Conservation (phyloP, 2,888 invertebrate species). For the Apotomis capreana region DNA sequence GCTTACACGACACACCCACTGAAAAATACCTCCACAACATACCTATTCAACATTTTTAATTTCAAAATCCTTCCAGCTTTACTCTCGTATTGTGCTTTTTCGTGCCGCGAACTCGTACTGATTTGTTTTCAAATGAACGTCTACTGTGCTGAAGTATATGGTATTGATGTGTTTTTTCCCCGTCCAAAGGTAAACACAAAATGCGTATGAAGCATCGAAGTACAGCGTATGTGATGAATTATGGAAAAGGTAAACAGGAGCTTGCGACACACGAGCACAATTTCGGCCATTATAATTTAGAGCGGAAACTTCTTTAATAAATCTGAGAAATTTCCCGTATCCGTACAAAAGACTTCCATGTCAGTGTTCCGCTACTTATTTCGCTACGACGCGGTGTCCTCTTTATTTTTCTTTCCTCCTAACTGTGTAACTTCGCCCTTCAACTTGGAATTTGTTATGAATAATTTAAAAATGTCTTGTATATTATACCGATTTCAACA, state of each 20-base stretch:
- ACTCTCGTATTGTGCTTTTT: slow-evolving; percentile 22
- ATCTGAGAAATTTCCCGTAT: slow-evolving; percentile 58
- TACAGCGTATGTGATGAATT: slow-evolving; percentile 6
- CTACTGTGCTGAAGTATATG: not conserved
- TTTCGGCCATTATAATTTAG: slow-evolving; percentile 55
- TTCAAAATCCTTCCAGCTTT: slow-evolving; percentile 53
- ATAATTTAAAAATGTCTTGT: slow-evolving; percentile 71
- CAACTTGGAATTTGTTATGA: slow-evolving; percentile 76
- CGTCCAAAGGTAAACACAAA: slow-evolving; percentile 6
- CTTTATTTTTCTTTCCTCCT: slow-evolving; percentile 65
- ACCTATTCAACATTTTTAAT: slow-evolving; percentile 63
- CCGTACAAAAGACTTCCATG: slow-evolving; percentile 58
- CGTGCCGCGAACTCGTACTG: slow-evolving; percentile 8
- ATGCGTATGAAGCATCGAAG: slow-evolving; percentile 12
- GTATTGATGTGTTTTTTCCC: slow-evolving; percentile 10
- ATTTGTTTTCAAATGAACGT: slow-evolving; percentile 27
- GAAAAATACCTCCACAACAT: slow-evolving; percentile 52
- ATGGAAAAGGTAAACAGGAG: slow-evolving; percentile 30
- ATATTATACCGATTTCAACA: slow-evolving; percentile 62
- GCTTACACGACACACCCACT: slow-evolving; percentile 61
- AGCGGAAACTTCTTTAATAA: slow-evolving; percentile 59
- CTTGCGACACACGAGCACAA: slow-evolving; percentile 27
- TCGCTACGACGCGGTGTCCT: slow-evolving; percentile 56
- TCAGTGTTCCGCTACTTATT: slow-evolving; percentile 66
- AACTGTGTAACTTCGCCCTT: slow-evolving; percentile 57